Evolutionary conservation across 1,140 invertebrate genomes (phyloP).

Genomic region (Drosophila lacteicornis): DNA sequence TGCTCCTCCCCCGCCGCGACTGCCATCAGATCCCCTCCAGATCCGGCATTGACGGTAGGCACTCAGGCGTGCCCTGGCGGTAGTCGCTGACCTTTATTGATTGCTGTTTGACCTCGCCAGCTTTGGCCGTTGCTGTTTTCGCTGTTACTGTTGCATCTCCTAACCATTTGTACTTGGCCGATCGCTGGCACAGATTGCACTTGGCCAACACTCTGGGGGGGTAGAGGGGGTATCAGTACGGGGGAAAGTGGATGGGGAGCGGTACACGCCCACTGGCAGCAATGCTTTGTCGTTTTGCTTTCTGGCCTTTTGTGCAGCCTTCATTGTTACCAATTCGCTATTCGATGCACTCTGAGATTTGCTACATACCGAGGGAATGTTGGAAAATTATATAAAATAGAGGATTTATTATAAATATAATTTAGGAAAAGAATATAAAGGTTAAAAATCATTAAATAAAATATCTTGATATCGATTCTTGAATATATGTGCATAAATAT

Average conservation of each 20-base stretch:
- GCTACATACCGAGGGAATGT: not conserved
- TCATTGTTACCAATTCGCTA: conserved; percentile 61
- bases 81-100: conserved; percentile 84
- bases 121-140: conserved; percentile 48
- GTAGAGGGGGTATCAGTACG: not conserved
- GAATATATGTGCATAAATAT: too few species aligned
- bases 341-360: conserved; percentile 16
- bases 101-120: conserved; percentile 83
- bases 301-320: conserved; percentile 69
- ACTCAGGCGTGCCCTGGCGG: conserved; percentile 78
- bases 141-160: conserved; percentile 64
- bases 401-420: too few species aligned
- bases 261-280: conserved; percentile 59
- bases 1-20: conserved; percentile 1
- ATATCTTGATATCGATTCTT: not conserved
- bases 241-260: conserved; percentile 8
- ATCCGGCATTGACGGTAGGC: conserved; percentile 76
- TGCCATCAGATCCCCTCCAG: conserved; percentile 17
- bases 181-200: conserved; percentile 73
- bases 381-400: not conserved
- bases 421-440: too few species aligned
- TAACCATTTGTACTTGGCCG: conserved; percentile 77
- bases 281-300: conserved; percentile 69
- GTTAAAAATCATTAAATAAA: not conserved
- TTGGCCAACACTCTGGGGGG: conserved; percentile 14